Evolutionary conservation across 2,888 invertebrate species (phyloP).

Genomic region (Aricia artaxerxes): DNA sequence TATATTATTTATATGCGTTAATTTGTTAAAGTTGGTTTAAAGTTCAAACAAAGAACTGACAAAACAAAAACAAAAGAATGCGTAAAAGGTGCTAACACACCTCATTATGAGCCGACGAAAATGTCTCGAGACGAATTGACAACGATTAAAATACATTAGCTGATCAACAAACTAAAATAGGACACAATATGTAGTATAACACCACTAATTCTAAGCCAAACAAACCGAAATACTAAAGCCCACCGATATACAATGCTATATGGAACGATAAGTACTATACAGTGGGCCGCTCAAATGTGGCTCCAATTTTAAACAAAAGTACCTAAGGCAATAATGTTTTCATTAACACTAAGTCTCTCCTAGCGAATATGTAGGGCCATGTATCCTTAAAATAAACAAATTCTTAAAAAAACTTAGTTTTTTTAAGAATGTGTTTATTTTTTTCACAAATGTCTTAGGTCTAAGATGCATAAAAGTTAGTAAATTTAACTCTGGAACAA

Average conservation of each 20-base stretch:
- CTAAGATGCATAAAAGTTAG: no score
- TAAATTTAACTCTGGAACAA: no score
- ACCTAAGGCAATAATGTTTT: no score
- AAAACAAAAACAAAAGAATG: not conserved
- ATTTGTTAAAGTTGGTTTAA: not conserved
- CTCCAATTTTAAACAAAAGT: no score
- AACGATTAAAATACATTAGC: slow-evolving; percentile 7
- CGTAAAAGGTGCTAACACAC: slow-evolving; percentile 3
- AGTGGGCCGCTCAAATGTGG: no score
- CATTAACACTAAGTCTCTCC: no score
- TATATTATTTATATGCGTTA: not conserved
- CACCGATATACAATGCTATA: not conserved
- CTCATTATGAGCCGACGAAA: not conserved
- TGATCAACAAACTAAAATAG: not conserved
- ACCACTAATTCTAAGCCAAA: slow-evolving; percentile 5
- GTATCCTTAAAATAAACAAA: no score
- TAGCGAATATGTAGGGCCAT: no score
- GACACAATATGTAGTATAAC: slow-evolving; percentile 2
- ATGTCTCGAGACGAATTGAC: slow-evolving; percentile 1
- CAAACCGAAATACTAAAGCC: not conserved
- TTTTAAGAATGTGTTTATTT: no score
- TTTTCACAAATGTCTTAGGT: no score
- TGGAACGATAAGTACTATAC: not conserved
- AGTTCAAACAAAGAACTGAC: not conserved
- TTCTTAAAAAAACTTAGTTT: no score